These are phyloP conservation scores for Ceratina calcarata DNA, from an alignment of 1,140 invertebrate genomes.

Conservation along the genomic window DNA sequence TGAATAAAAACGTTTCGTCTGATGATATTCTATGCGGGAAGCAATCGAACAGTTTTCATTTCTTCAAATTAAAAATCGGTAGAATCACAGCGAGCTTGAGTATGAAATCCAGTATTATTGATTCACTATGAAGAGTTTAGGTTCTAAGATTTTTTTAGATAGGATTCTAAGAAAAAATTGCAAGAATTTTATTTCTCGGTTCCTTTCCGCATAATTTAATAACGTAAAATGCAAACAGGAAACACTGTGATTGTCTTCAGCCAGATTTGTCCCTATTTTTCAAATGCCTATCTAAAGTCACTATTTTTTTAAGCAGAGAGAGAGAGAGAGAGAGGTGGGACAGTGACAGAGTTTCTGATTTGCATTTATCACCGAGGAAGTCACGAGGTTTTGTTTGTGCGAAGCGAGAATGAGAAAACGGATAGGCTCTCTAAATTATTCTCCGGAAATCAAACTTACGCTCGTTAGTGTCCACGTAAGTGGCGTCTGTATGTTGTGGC, in stretches of 20 bases:
- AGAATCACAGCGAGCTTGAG: no score
- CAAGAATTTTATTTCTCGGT: not conserved
- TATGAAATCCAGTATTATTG: no score
- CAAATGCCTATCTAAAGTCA: not conserved
- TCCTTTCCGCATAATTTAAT: not conserved
- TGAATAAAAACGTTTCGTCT: no score
- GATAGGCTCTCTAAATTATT: slow-evolving; percentile 33
- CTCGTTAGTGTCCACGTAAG: not conserved
- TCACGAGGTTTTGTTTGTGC: not conserved
- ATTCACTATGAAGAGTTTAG: no score
- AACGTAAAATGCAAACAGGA: not conserved
- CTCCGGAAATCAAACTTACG: not conserved
- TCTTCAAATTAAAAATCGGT: no score
- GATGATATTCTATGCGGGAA: no score
- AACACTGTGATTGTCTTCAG: not conserved
- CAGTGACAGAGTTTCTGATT: not conserved
- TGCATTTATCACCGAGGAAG: not conserved
- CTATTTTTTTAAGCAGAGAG: slow-evolving; percentile 20
- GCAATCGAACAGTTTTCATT: no score
- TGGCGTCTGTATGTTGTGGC: not conserved
- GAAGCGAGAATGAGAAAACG: not conserved
- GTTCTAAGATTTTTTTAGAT: no score
- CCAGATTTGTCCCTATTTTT: not conserved
- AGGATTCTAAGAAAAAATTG: not conserved
- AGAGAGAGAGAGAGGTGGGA: not conserved